Conservation (phyloP, 2,888 invertebrate genomes). For the Pseudolycoriella hygida region DNA sequence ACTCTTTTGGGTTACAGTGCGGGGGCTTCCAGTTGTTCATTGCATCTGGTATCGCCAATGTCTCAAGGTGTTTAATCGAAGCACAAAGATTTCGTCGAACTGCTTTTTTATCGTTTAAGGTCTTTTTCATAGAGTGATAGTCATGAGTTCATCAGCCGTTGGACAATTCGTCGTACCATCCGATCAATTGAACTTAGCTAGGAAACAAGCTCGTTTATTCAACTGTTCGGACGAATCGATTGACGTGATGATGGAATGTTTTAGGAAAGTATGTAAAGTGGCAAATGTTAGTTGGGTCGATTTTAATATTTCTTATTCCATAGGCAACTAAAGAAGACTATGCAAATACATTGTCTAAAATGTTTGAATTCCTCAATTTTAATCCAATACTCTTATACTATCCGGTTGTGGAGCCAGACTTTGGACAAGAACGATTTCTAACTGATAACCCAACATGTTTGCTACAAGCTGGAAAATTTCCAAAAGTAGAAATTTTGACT, state of each 20-base stretch:
- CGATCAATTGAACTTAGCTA: slow-evolving; percentile 38
- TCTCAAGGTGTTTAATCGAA: too few relatives aligned
- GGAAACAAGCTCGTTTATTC: slow-evolving; percentile 40
- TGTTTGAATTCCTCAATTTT: slow-evolving; percentile 25
- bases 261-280: slow-evolving; percentile 31
- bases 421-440: slow-evolving; percentile 47
- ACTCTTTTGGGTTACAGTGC: slow-evolving; percentile 45
- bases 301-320: background rate
- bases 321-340: slow-evolving; percentile 25
- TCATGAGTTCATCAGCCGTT: slow-evolving; percentile 45
- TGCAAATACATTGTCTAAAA: too few relatives aligned
- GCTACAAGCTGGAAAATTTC: slow-evolving; percentile 36
- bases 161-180: slow-evolving; percentile 34
- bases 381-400: slow-evolving; percentile 33
- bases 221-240: slow-evolving; percentile 37
- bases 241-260: slow-evolving; percentile 37
- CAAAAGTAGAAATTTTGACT: slow-evolving; percentile 44
- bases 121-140: slow-evolving; percentile 50
- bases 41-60: slow-evolving; percentile 47
- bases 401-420: slow-evolving; percentile 45
- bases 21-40: slow-evolving; percentile 31
- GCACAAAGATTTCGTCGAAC: too few relatives aligned
- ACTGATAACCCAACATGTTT: slow-evolving; percentile 38
- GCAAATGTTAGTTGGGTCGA: background rate
- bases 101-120: slow-evolving; percentile 33